Percentiles rank a stretch among this genome's conserved stretches.
Conservation (phyloP, 2,113 vertebrate genomes). For the Oceanodroma tethys region DNA sequence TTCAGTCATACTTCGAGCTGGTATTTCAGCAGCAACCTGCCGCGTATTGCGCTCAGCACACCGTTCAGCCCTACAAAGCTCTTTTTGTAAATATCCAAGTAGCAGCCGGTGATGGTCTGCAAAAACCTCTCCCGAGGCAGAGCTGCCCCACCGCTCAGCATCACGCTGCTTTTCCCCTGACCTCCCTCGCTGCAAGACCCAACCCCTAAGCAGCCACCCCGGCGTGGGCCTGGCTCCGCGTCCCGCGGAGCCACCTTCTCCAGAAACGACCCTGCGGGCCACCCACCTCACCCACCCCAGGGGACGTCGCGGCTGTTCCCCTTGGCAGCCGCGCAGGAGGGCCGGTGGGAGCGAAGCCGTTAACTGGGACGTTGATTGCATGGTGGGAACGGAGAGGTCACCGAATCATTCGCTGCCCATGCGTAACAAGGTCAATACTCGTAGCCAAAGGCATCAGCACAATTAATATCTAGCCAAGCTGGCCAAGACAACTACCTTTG, state of each 20-base stretch:
- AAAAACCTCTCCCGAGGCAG: background rate
- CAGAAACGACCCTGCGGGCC: rapidly evolving
- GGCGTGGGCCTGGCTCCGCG: rapidly evolving
- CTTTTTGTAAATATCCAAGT: background rate
- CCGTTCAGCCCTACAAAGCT: background rate
- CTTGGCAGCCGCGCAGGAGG: background rate
- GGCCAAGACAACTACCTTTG: background rate
- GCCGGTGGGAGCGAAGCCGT: background rate
- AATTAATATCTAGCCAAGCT: background rate
- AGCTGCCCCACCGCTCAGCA: background rate
- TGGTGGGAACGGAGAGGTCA: background rate
- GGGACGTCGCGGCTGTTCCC: rapidly evolving
- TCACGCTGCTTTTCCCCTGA: background rate
- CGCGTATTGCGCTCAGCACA: rapidly evolving
- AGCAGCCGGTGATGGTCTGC: background rate
- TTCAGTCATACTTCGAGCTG: background rate
- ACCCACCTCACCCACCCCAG: rapidly evolving
- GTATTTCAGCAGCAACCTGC: background rate
- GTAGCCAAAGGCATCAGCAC: background rate
- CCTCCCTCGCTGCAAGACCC: background rate
- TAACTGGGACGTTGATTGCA: rapidly evolving
- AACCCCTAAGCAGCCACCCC: rapidly evolving
- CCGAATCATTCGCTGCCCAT: background rate
- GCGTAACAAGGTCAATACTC: background rate
- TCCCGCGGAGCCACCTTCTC: background rate